Evolutionary conservation across 2,797 vertebrate species (phyloP).

Genomic region (Pogoniulus pusillus): DNA sequence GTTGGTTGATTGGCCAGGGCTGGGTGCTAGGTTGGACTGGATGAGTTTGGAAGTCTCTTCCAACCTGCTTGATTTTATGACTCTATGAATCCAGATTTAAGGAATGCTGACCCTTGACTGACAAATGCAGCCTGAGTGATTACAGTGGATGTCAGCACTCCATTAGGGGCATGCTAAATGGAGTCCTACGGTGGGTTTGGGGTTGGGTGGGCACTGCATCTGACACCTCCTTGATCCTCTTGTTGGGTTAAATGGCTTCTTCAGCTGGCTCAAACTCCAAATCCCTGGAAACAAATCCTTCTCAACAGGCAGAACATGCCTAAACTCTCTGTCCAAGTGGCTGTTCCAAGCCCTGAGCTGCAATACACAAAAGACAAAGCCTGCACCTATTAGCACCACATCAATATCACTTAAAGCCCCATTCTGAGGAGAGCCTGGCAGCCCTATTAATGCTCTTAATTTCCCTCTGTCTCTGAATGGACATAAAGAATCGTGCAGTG

Average conservation of each 20-base stretch:
- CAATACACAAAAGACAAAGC: conserved; percentile 57
- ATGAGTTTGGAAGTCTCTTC: too few species aligned
- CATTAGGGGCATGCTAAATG: neutral
- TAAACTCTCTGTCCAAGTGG: neutral
- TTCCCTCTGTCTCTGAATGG: conserved; percentile 22
- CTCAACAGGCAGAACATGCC: neutral
- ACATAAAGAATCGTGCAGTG: conserved; percentile 51
- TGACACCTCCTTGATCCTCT: neutral
- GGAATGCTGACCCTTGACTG: too few species aligned
- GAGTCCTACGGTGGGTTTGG: neutral
- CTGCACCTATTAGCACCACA: conserved; percentile 64
- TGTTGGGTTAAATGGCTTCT: neutral
- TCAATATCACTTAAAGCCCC: conserved; percentile 76
- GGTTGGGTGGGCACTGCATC: neutral
- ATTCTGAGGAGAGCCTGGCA: conserved; percentile 63
- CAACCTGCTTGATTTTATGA: too few species aligned
- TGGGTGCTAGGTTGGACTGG: too few species aligned
- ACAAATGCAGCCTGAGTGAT: neutral
- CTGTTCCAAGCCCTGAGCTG: neutral
- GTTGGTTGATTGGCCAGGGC: too few species aligned
- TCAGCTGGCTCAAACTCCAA: neutral
- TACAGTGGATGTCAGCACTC: neutral
- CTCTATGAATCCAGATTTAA: too few species aligned
- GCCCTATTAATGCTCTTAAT: conserved; percentile 45
- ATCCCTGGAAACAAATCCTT: conserved; percentile 7